These are phyloP conservation scores for Acanthisitta chloris DNA, from an alignment of 2,113 vertebrate species.

Conservation along the genomic window DNA sequence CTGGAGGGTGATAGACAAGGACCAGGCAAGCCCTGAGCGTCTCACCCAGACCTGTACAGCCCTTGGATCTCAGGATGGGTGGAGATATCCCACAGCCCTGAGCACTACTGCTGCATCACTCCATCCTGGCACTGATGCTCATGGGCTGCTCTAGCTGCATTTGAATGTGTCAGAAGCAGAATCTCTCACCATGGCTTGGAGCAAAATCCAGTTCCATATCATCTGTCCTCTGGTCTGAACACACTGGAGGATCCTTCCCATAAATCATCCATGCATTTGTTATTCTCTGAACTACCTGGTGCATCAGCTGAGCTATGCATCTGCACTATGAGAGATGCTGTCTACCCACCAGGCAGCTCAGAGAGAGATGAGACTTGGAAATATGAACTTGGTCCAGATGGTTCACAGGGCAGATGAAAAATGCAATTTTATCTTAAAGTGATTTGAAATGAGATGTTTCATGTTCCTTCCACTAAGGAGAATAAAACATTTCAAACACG, in stretches of 20 bases:
- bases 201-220: not conserved
- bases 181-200: not conserved
- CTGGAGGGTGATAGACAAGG: not conserved
- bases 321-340: not conserved
- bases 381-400: not conserved
- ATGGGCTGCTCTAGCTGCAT: not conserved
- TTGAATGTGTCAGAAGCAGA: not conserved
- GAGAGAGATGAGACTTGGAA: not conserved
- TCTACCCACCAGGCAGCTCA: not conserved
- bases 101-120: not conserved
- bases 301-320: not conserved
- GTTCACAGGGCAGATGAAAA: not conserved
- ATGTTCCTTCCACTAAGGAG: not conserved
- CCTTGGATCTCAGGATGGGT: fast-evolving
- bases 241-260: not conserved
- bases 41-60: not conserved
- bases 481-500: not conserved
- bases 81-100: not conserved
- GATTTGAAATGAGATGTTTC: not conserved
- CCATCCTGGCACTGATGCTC: fast-evolving
- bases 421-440: not conserved
- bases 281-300: not conserved
- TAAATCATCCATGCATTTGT: not conserved
- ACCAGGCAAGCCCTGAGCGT: not conserved
- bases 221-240: not conserved